Evolutionary conservation across 1,140 invertebrate genomes (phyloP).

Genomic region (Marisa cornuarietis): DNA sequence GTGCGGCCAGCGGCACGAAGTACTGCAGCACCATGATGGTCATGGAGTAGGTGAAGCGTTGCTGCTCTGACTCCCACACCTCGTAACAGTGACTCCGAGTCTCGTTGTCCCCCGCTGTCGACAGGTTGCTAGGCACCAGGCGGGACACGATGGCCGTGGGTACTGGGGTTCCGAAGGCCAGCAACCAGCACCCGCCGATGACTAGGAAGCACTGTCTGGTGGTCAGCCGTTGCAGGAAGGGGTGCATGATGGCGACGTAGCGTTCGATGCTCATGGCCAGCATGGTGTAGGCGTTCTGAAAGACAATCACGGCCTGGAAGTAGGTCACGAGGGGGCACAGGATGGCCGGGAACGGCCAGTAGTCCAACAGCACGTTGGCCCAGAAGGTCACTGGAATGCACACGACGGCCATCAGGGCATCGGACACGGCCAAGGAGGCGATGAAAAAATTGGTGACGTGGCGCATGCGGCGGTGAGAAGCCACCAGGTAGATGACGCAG

Average conservation of each 20-base stretch:
- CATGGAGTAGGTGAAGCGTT: constrained; percentile 78
- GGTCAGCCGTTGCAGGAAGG: constrained; percentile 80
- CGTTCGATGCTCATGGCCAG: constrained; percentile 95
- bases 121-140: constrained; percentile 32
- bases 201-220: constrained; percentile 77
- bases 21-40: constrained; percentile 86
- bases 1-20: constrained; percentile 81
- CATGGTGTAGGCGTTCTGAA: constrained; percentile 92
- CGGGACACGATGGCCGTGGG: constrained; percentile 79
- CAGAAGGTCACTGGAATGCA: constrained; percentile 94
- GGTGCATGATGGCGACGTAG: constrained; percentile 94
- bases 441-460: constrained; percentile 97
- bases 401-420: constrained; percentile 92
- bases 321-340: constrained; percentile 89
- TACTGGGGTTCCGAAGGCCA: constrained; percentile 82
- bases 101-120: neutral
- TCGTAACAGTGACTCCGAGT: constrained; percentile 47
- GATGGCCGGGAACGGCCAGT: constrained; percentile 90
- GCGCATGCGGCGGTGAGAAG: constrained; percentile 84
- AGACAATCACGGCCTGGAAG: constrained; percentile 93
- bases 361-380: constrained; percentile 83
- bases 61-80: constrained; percentile 51
- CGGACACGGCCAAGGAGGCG: constrained; percentile 92
- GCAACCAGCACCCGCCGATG: constrained; percentile 79
- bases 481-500: constrained; percentile 88